Conservation (phyloP, 2,888 invertebrate genomes). For the Camptogramma bilineatum region DNA sequence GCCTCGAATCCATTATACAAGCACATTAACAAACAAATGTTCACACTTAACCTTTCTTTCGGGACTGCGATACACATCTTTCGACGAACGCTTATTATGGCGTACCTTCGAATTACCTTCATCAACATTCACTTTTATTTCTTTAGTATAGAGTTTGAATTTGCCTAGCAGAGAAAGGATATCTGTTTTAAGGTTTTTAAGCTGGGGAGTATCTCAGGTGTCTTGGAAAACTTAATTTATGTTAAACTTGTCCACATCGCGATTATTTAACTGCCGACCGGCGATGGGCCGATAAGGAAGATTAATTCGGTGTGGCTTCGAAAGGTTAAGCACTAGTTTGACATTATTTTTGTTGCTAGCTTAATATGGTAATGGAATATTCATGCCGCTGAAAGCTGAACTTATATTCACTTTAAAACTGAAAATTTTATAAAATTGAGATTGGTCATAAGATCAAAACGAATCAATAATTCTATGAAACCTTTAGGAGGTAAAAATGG, state of each 20-base stretch:
- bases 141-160: conserved; percentile 46
- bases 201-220: conserved; percentile 79
- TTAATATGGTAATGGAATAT: neutral
- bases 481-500: too few relatives aligned
- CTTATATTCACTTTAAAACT: neutral
- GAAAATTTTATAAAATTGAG: too few relatives aligned
- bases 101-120: conserved; percentile 51
- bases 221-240: conserved; percentile 84
- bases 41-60: conserved; percentile 84
- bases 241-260: conserved; percentile 80
- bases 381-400: neutral
- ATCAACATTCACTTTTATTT: conserved; percentile 27
- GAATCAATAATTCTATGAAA: too few relatives aligned
- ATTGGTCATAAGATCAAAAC: too few relatives aligned
- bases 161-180: conserved; percentile 30
- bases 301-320: conserved; percentile 73
- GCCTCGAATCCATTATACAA: conserved; percentile 78
- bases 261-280: conserved; percentile 79
- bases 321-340: conserved; percentile 16
- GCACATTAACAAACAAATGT: conserved; percentile 84
- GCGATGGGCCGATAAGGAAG: conserved; percentile 80
- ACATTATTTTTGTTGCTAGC: neutral
- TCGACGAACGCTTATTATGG: conserved; percentile 79
- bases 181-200: conserved; percentile 57
- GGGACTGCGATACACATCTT: conserved; percentile 77